Conservation (phyloP, 2,797 vertebrate species). For the Taenioides sp. region DNA sequence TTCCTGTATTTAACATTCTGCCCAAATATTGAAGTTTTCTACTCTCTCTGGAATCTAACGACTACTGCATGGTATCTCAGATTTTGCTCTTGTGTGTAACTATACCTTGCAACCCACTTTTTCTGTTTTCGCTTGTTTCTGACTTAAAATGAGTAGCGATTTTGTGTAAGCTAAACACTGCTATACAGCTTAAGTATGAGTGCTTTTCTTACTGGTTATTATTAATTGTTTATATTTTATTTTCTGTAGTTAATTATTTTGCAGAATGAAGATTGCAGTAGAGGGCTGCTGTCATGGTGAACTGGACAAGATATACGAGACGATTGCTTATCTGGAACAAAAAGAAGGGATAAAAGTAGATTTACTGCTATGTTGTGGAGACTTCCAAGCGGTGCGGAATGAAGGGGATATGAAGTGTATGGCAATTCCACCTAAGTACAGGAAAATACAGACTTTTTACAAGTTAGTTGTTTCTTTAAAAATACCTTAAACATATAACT, state of each 20-base stretch:
- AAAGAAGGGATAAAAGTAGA: conserved; percentile 86
- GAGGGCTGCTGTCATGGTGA: conserved; percentile 97
- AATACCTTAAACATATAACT: neutral
- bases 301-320: conserved; percentile 96
- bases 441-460: conserved; percentile 94
- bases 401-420: conserved; percentile 94
- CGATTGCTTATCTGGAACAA: conserved; percentile 84
- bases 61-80: neutral
- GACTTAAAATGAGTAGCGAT: neutral
- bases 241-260: conserved; percentile 2
- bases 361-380: conserved; percentile 92
- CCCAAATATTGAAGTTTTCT: neutral
- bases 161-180: neutral
- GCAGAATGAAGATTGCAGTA: conserved; percentile 92
- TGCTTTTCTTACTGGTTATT: neutral
- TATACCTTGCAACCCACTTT: neutral
- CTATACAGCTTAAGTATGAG: neutral
- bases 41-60: neutral
- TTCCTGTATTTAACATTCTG: neutral
- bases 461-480: conserved; percentile 76
- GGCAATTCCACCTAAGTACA: conserved; percentile 93
- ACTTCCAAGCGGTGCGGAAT: conserved; percentile 96
- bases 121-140: neutral
- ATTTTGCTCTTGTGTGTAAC: neutral
- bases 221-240: neutral